Conservation (phyloP, 2,797 vertebrate genomes). For the Sternarchorhynchus goeldii region DNA sequence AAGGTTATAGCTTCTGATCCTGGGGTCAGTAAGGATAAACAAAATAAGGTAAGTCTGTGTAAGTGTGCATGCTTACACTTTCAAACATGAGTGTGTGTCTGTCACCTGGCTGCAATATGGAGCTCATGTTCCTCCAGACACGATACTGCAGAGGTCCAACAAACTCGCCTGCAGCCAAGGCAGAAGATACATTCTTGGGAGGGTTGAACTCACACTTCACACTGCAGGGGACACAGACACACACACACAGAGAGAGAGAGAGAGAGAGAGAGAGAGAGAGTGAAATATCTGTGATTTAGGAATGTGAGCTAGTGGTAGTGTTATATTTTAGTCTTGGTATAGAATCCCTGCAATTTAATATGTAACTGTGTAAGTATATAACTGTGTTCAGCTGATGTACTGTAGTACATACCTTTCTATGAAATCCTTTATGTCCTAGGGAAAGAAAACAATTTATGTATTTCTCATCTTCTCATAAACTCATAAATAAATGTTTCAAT, state of each 20-base stretch:
- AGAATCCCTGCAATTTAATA: not conserved
- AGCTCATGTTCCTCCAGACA: conserved; percentile 73
- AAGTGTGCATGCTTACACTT: not conserved
- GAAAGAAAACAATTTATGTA: conserved; percentile 51
- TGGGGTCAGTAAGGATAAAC: conserved; percentile 30
- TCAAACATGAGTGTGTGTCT: not conserved
- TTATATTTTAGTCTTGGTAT: not conserved
- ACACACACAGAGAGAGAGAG: not conserved
- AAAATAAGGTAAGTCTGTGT: conserved; percentile 11
- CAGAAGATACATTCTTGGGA: conserved; percentile 62
- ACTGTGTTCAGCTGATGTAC: not conserved
- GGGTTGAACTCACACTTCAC: conserved; percentile 66
- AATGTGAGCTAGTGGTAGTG: not conserved
- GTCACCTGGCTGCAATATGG: conserved; percentile 68
- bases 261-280: not conserved
- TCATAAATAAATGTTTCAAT: no score
- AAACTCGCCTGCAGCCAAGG: conserved; percentile 66
- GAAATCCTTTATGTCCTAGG: conserved; percentile 75
- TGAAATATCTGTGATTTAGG: not conserved
- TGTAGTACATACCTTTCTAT: conserved; percentile 68
- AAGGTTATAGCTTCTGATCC: conserved; percentile 64
- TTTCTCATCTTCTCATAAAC: no score
- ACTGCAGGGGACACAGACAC: conserved; percentile 46
- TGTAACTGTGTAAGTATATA: not conserved
- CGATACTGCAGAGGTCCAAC: conserved; percentile 74